Evolutionary conservation across 2,888 invertebrate species (phyloP).

Genomic region (Cacoxenus indagator): DNA sequence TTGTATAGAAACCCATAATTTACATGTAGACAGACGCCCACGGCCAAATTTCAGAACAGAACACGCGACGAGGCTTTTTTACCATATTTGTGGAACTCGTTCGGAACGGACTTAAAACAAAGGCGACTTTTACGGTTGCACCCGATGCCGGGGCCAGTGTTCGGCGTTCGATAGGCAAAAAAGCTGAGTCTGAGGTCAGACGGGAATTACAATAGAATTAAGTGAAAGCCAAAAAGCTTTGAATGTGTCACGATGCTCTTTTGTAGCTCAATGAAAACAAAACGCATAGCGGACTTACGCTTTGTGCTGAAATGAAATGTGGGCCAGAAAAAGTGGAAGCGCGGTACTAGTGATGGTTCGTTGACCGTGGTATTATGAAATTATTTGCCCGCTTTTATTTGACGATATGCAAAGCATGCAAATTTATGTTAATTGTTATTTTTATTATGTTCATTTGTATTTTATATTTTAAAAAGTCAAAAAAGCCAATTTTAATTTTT

Average conservation of each 20-base stretch:
- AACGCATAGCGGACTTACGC: too few species aligned
- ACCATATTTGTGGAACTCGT: conserved; percentile 5
- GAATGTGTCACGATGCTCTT: neutral
- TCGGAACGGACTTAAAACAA: neutral
- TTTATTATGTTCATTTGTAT: neutral
- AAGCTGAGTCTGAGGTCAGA: too few species aligned
- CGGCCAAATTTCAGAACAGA: conserved; percentile 2
- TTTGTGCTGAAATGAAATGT: too few species aligned
- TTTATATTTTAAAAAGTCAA: too few species aligned
- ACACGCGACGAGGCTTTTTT: neutral
- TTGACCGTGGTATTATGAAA: conserved; percentile 7
- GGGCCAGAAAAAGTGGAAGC: too few species aligned
- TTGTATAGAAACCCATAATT: neutral
- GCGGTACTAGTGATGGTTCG: neutral
- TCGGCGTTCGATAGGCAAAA: neutral
- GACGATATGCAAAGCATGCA: neutral
- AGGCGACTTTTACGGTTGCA: conserved; percentile 10
- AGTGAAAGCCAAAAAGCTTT: neutral
- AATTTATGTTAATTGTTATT: conserved; percentile 3
- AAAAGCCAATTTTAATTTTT: too few species aligned
- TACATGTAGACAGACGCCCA: conserved; percentile 3
- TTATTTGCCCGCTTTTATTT: conserved; percentile 3
- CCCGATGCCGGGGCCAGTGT: conserved; percentile 1
- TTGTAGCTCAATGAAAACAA: neutral
- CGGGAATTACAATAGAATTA: neutral